Percentiles rank a stretch among this genome's conserved stretches.
These are phyloP conservation scores for Harmothoe impar DNA, from an alignment of 2,888 invertebrate genomes.

Conservation along the genomic window DNA sequence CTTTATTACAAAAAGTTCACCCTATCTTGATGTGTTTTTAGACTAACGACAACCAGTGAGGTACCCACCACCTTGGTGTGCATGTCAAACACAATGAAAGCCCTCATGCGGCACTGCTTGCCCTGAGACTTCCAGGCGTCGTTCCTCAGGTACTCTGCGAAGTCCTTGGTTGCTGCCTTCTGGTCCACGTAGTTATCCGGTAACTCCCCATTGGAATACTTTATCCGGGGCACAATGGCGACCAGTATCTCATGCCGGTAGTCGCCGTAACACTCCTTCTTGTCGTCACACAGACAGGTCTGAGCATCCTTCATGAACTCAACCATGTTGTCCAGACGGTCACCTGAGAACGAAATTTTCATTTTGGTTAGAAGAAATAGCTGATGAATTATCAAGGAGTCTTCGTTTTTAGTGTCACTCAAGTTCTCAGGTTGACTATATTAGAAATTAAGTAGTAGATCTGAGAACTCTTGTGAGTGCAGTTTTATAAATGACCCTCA, in stretches of 20 bases:
- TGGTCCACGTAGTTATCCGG: background rate
- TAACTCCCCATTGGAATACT: background rate
- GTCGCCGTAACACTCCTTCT: conserved; percentile 1
- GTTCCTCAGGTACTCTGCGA: conserved; percentile 5
- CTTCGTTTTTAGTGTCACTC: background rate
- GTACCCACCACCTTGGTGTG: conserved; percentile 20
- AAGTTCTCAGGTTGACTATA: background rate
- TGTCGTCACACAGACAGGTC: conserved; percentile 20
- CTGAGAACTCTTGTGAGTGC: background rate
- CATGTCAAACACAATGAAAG: background rate
- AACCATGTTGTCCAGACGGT: conserved; percentile 44
- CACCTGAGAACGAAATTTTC: background rate
- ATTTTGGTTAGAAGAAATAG: background rate
- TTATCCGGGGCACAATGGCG: conserved; percentile 15
- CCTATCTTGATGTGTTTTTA: too few relatives aligned
- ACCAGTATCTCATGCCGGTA: conserved; percentile 27
- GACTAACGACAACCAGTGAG: too few relatives aligned
- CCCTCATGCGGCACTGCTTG: conserved; percentile 38
- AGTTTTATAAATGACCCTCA: too few relatives aligned
- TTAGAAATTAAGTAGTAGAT: background rate
- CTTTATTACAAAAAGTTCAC: too few relatives aligned
- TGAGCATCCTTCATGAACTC: background rate
- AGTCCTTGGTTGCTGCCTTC: background rate
- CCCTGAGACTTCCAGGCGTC: background rate
- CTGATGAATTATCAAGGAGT: background rate